Evolutionary conservation across 1,140 invertebrate genomes (phyloP).

Genomic region (Nautilus pompilius): DNA sequence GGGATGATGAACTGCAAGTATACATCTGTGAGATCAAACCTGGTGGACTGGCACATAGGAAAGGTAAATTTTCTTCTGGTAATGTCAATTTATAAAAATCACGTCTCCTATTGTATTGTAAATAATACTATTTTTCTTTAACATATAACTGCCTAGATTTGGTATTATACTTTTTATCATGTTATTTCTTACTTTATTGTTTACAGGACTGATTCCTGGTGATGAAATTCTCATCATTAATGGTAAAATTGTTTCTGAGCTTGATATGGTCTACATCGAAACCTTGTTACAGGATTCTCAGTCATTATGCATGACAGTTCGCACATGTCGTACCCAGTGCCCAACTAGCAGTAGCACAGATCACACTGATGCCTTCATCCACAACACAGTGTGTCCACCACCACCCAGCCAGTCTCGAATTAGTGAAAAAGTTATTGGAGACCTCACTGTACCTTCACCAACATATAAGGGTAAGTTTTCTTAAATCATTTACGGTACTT

Average conservation of each 20-base stretch:
- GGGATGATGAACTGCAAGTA: constrained; percentile 94
- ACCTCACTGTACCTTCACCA: constrained; percentile 91
- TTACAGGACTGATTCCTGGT: constrained; percentile 88
- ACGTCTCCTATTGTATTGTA: no score
- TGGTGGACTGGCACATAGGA: constrained; percentile 90
- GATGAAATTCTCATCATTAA: constrained; percentile 99
- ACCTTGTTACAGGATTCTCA: constrained; percentile 89
- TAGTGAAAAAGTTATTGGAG: constrained; percentile 92
- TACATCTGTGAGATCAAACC: constrained; percentile 91
- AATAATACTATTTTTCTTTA: no score
- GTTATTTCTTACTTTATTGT: constrained; percentile 4
- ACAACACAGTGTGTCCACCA: constrained; percentile 90
- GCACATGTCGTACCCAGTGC: constrained; percentile 90
- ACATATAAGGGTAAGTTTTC: no score
- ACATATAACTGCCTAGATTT: no score
- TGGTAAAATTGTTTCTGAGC: constrained; percentile 92
- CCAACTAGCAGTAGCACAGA: constrained; percentile 56
- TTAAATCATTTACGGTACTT: no score
- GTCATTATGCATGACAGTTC: constrained; percentile 95
- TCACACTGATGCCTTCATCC: constrained; percentile 79
- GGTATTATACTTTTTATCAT: background rate
- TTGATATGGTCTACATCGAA: constrained; percentile 99
- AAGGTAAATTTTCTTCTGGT: constrained; percentile 68
- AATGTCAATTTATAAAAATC: background rate
- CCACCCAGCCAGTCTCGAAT: constrained; percentile 84